Conservation (phyloP, 2,888 invertebrate genomes). For the Timandra comae region DNA sequence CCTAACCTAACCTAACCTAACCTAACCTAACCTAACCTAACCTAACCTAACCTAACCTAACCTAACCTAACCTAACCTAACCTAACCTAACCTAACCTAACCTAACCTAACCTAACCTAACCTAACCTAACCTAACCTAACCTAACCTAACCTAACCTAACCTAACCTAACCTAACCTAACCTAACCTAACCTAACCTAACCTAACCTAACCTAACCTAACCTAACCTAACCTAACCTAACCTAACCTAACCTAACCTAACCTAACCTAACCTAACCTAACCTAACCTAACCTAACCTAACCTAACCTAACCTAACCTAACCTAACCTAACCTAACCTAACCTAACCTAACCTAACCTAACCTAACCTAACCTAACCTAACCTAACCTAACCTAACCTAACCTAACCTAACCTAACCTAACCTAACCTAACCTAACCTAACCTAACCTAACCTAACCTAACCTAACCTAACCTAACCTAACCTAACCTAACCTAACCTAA, state of each 20-base stretch:
- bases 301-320: constrained; percentile 15
- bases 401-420: constrained; percentile 17
- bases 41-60: constrained; percentile 18
- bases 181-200: constrained; percentile 16
- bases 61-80: constrained; percentile 19
- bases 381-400: constrained; percentile 20
- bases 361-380: constrained; percentile 17
- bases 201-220: constrained; percentile 16
- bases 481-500: constrained; percentile 12
- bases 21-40: constrained; percentile 17
- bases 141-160: constrained; percentile 16
- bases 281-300: constrained; percentile 12
- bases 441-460: constrained; percentile 20
- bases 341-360: constrained; percentile 17
- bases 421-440: constrained; percentile 17
- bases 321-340: constrained; percentile 15
- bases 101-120: constrained; percentile 18
- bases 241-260: constrained; percentile 14
- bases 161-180: constrained; percentile 17
- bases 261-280: constrained; percentile 13
- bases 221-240: constrained; percentile 15
- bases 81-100: constrained; percentile 19
- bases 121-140: constrained; percentile 15
- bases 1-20: constrained; percentile 13
- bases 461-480: constrained; percentile 19